These are phyloP conservation scores for Ophiodon elongatus DNA, from an alignment of 2,113 vertebrate species.

Conservation along the genomic window DNA sequence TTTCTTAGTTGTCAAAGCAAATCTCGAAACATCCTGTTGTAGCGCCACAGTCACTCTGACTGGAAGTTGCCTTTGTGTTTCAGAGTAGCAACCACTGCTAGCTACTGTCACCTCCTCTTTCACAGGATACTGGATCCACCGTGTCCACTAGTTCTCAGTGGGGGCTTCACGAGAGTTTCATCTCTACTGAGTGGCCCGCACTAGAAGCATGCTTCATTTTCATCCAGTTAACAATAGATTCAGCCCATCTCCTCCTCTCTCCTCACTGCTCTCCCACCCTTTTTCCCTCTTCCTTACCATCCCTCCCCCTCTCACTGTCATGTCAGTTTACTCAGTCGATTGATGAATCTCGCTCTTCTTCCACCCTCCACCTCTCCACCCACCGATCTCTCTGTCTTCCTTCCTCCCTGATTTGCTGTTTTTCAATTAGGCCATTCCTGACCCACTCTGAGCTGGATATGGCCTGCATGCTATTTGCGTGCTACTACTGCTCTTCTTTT, in stretches of 20 bases:
- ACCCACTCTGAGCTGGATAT: slow-evolving; percentile 39
- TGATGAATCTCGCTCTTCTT: slow-evolving; percentile 59
- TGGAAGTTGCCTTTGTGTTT: slow-evolving; percentile 23
- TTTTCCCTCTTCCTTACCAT: slow-evolving; percentile 6
- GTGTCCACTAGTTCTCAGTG: slow-evolving; percentile 17
- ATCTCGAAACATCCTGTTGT: slow-evolving; percentile 23
- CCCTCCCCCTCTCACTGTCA: slow-evolving; percentile 70
- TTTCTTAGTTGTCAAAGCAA: slow-evolving; percentile 38
- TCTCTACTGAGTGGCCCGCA: slow-evolving; percentile 31
- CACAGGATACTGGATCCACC: slow-evolving; percentile 33
- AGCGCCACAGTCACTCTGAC: slow-evolving; percentile 28
- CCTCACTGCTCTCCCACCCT: slow-evolving; percentile 35
- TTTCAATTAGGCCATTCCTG: slow-evolving; percentile 73
- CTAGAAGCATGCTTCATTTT: slow-evolving; percentile 20
- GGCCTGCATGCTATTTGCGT: slow-evolving; percentile 48
- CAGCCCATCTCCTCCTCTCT: slow-evolving; percentile 17
- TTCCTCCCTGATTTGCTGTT: slow-evolving; percentile 61
- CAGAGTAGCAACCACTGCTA: slow-evolving; percentile 37
- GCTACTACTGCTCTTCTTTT: slow-evolving; percentile 39
- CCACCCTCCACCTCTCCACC: slow-evolving; percentile 29
- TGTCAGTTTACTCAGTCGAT: slow-evolving; percentile 73
- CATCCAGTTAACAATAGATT: slow-evolving; percentile 34
- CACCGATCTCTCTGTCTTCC: slow-evolving; percentile 47
- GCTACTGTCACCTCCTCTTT: slow-evolving; percentile 48
- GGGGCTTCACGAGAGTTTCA: slow-evolving; percentile 10